A percentile compares a stretch with the other conserved stretches of the same genome.
Evolutionary conservation across 2,888 invertebrate species (phyloP).

Genomic region (Drosophila emarginata): DNA sequence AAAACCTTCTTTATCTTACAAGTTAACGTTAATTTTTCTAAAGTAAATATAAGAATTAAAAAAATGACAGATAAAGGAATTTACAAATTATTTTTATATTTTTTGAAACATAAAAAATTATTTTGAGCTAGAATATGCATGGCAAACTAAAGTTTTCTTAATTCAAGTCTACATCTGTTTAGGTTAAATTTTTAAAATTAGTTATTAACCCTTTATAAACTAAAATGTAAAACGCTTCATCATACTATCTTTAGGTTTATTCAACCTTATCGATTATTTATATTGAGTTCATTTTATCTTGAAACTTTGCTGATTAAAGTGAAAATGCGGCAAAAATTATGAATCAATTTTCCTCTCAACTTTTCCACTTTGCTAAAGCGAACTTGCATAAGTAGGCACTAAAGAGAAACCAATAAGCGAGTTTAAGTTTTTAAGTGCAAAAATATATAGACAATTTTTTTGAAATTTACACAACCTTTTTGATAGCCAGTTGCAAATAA

Average conservation of each 20-base stretch:
- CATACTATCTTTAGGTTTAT: background rate
- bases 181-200: too few relatives aligned
- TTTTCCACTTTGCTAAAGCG: conserved; percentile 15
- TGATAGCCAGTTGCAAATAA: background rate
- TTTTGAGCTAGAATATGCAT: too few relatives aligned
- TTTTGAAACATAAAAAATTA: too few relatives aligned
- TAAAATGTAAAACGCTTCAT: background rate
- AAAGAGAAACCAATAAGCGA: conserved; percentile 20
- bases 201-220: background rate
- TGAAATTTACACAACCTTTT: background rate
- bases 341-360: conserved; percentile 62
- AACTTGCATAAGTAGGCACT: conserved; percentile 53
- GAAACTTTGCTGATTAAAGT: conserved; percentile 65
- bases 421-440: background rate
- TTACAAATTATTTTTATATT: too few relatives aligned
- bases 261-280: conserved; percentile 4
- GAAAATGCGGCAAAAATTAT: conserved; percentile 66
- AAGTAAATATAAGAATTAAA: too few relatives aligned
- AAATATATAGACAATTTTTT: background rate
- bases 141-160: too few relatives aligned
- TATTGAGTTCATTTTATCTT: conserved; percentile 28
- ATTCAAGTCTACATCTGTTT: too few relatives aligned
- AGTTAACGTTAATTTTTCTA: too few relatives aligned
- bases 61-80: too few relatives aligned
- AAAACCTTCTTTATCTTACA: too few relatives aligned